Evolutionary conservation across 2,797 vertebrate species (phyloP), one percentile per base, ranked within the genome.

Genomic region (Rhinogobio ventralis): DNA sequence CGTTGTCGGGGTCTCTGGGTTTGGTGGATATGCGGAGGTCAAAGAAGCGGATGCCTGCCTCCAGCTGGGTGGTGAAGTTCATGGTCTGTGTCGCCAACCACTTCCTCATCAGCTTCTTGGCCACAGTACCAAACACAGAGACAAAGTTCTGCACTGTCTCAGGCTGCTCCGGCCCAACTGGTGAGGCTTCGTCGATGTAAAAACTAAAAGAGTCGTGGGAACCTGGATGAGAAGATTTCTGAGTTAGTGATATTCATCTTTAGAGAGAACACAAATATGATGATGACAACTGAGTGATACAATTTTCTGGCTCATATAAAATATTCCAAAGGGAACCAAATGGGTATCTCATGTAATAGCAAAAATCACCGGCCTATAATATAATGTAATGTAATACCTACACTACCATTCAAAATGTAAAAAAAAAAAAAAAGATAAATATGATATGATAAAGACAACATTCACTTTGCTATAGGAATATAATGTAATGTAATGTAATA

Each of bases 141-240:
- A 99, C 98, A 92, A 99, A 99, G 93, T 98, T 99, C 95, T 99
- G 98, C 89, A 99, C 97, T 0, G 97, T 98, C 93, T 99, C 98
- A 0, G 98, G 97, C 89, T 99, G 98, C 89, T 99, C 98, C 0
- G 98, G 98, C 13, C 98, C 98, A 79, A 99, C 97, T 0, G 98
- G 98, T 90, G 98, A 99, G 1, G 98, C 94, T 93, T 99, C 98
- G 15, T 99, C 97, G 0, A 99, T 99, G 95, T 99, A 99, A 95
- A 99, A 99, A 87, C 98, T 99, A 93, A 99, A 99, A 55, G 98
- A 99, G 86, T 99, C 98, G n/a, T 99, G 98, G 91, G 98, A 99
- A 49, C 98, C 98, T 99, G 92, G 83, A 93, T 90, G 46, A 77
- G 19, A 85, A 67, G 72, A 73, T 72, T 69, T 55, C 7, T 20